These are phyloP conservation scores for Tanytarsus gracilentus DNA, from an alignment of 2,888 invertebrate species.

Conservation along the genomic window DNA sequence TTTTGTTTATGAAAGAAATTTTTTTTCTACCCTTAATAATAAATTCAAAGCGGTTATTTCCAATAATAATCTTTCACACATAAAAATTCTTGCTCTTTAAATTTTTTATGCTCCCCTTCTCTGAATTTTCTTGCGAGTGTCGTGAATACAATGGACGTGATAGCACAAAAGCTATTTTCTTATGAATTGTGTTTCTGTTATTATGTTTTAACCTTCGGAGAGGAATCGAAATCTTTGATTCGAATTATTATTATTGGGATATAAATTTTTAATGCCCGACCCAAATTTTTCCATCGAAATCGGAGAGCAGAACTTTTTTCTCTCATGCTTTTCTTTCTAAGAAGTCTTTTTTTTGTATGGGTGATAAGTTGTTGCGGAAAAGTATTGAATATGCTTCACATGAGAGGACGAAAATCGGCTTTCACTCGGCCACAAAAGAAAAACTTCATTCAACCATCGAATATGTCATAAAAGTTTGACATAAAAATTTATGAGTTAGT, in stretches of 20 bases:
- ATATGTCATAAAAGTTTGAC: background rate
- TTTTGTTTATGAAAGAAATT: no score
- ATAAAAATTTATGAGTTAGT: background rate
- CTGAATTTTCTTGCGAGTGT: no score
- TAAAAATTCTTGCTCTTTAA: no score
- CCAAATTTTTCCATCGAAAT: background rate
- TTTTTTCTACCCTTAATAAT: no score
- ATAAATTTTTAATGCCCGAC: constrained; percentile 22
- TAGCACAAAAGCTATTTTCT: background rate
- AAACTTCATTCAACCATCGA: background rate
- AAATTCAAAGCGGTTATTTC: no score
- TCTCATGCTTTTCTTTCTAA: background rate
- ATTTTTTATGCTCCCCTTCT: no score
- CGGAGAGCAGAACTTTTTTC: background rate
- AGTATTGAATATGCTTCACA: background rate
- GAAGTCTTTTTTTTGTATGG: background rate
- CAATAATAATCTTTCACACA: no score
- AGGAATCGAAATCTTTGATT: background rate
- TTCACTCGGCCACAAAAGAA: background rate
- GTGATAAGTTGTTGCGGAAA: background rate
- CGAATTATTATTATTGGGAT: constrained; percentile 12
- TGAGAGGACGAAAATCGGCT: background rate
- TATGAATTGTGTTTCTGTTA: background rate
- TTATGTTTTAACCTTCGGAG: background rate
- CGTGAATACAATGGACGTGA: no score